Base-by-base conservation (phyloP, 1,140 invertebrate genomes). In the Drosophila grimshawi region DNA sequence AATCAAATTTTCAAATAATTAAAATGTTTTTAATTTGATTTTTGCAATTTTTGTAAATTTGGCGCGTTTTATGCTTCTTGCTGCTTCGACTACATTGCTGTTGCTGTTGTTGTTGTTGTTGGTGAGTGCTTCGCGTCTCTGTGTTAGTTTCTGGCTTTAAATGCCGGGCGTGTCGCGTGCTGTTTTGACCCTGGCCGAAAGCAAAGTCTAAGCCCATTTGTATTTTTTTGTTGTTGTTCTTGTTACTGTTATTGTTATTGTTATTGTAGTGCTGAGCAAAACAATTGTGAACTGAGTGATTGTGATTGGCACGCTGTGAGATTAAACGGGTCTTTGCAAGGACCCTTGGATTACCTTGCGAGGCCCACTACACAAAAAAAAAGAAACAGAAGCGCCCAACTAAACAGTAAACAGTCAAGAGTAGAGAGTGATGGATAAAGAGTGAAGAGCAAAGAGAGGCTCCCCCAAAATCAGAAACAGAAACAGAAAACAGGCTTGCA, bases 331-430 rank as follows among this genome's bases (percentile, higher is more conserved):
- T 43, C 39, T 86, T 68, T 80, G 83, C 83, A 88, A 89, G 83
- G 83, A 88, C 83, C 83, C 80, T 88, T 88, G 83, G 83, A 88
- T 88, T 88, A 88, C 83, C 83, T 88, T 88, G 83, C 85, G 59
- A 63, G 68, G 67, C 59, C 76, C 52, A 41, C 33, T 56, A 30
- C 29, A 56, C 46, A 11, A 71, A 57, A 19, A 39, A 49, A 11
- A 11, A 33, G 46, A 11, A 57, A 46, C 59, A 33, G 27, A 35
- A 11, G 29, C 32, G 19, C 19, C 19, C 19, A 19, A 19, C 19
- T 19, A 19, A 19, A 19, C 19, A 19, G 19, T 19, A 19, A 19
- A 19, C 19, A 19, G 19, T 19, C 19, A 1, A 19, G 19, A 19
- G 19, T 19, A 19, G 2, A 19, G 19, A 19, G 19, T 19, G 19